A percentile compares a stretch with the other conserved stretches of the same genome.
These are phyloP conservation scores for Drosophila parvula DNA, from an alignment of 1,140 invertebrate genomes.

Conservation along the genomic window DNA sequence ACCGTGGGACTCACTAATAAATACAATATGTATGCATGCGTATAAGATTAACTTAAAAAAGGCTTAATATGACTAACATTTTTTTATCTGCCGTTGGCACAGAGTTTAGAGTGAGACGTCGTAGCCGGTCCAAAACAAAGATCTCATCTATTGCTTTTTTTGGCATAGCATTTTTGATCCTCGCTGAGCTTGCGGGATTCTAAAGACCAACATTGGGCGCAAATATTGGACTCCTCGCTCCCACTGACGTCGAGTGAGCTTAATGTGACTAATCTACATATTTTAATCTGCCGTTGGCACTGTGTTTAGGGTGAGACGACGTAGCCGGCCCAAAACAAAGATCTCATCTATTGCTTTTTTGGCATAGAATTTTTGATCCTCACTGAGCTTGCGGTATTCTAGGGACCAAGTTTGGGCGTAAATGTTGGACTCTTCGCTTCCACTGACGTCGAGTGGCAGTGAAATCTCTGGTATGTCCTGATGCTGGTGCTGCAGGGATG, in stretches of 20 bases:
- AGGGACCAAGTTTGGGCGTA: slow-evolving; percentile 69
- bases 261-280: slow-evolving; percentile 3
- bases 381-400: slow-evolving; percentile 65
- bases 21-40: slow-evolving; percentile 5
- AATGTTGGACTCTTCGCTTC: slow-evolving; percentile 52
- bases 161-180: slow-evolving; percentile 69
- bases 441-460: slow-evolving; percentile 39
- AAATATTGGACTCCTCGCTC: slow-evolving; percentile 56
- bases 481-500: background rate
- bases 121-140: slow-evolving; percentile 63
- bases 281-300: slow-evolving; percentile 45
- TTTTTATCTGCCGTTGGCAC: slow-evolving; percentile 45
- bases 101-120: slow-evolving; percentile 62
- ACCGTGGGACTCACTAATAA: background rate
- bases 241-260: slow-evolving; percentile 38
- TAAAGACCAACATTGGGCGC: slow-evolving; percentile 64
- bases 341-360: slow-evolving; percentile 71
- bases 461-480: slow-evolving; percentile 20
- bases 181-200: slow-evolving; percentile 67
- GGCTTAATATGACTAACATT: background rate
- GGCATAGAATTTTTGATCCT: slow-evolving; percentile 69
- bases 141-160: slow-evolving; percentile 69
- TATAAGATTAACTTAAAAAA: slow-evolving; percentile 6
- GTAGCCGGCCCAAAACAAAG: slow-evolving; percentile 63
- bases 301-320: slow-evolving; percentile 62